Base-by-base conservation (phyloP, 2,797 vertebrate species). In the Typhlichthys subterraneus region DNA sequence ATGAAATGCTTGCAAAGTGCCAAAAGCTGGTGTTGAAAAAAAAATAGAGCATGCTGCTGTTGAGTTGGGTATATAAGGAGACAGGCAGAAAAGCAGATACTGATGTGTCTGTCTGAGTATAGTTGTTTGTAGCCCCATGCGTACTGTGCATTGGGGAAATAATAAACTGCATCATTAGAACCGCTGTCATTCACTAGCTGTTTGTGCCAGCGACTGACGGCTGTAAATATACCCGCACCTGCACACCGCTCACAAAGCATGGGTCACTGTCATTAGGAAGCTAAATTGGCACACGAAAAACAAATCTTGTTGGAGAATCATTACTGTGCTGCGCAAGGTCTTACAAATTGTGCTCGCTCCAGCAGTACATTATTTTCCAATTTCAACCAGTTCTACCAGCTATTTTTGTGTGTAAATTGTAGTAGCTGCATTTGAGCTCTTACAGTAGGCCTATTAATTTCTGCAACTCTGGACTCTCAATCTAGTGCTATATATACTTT, bases 111-210 rank as follows among this genome's bases (percentile, higher is more conserved):
- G 89, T 91, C 88, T 88, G 52, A 86, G 79, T 81, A 23, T 23
- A 79, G 84, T 91, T 89, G 87, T 90, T 91, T 90, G 89, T 87
- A 85, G 88, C 85, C 85, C 84, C 83, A 53, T 47, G 80, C 47
- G 84, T 73, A 52, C 78, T 7, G 70, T 51, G 77, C 88, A 85
- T 86, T 74, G 82, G 89, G 89, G 85, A 90, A 87, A 88, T 88
- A 85, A 89, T 90, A 90, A 90, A 89, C 80, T 88, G 85, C 84
- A 88, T 91, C 87, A 91, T 91, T 91, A 91, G 82, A 85, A 89
- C 83, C 81, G 79, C 85, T 89, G 88, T 85, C 86, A 90, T 85
- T 90, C 86, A 89, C 73, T 63, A 53, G 81, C 78, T 83, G 79
- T 87, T 85, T 81, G 81, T 70, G 79, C 57, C 69, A 64, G 70